Percentiles rank a stretch among this genome's conserved stretches.
Conservation (phyloP, 92 coral and sea anemone species). For the Galaxea fascicularis region DNA sequence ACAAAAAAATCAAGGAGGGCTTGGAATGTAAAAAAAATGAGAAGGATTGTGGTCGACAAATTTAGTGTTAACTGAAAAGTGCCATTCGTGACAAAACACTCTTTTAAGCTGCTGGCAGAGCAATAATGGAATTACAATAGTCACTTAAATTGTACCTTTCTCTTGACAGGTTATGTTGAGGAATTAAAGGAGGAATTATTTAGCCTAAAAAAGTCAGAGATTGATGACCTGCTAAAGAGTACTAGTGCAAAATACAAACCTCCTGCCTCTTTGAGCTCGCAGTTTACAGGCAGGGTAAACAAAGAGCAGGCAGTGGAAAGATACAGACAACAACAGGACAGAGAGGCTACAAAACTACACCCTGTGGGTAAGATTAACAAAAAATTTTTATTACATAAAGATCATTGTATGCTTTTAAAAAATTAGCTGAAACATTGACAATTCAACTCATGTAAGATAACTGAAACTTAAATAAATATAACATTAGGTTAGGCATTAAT, state of each 20-base stretch:
- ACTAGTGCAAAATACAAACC: not conserved
- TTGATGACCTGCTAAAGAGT: slow-evolving; percentile 11
- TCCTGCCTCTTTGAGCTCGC: slow-evolving; percentile 8
- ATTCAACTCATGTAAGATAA: slow-evolving; percentile 1
- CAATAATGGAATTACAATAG: not conserved
- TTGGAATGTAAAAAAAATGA: not conserved
- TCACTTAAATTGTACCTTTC: not conserved
- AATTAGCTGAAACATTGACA: too few relatives aligned
- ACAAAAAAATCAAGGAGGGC: slow-evolving; percentile 1
- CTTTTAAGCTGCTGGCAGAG: slow-evolving; percentile 5
- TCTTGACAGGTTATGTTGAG: slow-evolving; percentile 1
- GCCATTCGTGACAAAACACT: not conserved
- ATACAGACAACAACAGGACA: slow-evolving; percentile 10
- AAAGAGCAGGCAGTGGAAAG: slow-evolving; percentile 7
- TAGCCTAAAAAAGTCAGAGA: slow-evolving; percentile 4
- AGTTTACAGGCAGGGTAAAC: slow-evolving; percentile 4
- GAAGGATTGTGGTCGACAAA: not conserved
- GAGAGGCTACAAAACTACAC: slow-evolving; percentile 12
- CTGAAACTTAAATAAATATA: slow-evolving; percentile 1
- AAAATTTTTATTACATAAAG: slow-evolving; percentile 5
- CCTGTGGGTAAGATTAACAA: slow-evolving; percentile 8
- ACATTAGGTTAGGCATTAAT: not conserved
- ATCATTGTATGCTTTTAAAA: slow-evolving; percentile 5
- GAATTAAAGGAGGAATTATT: slow-evolving; percentile 2
- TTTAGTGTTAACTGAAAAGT: not conserved